These are phyloP conservation scores for Scaptomyza montana DNA, from an alignment of 1,140 invertebrate species.

Conservation along the genomic window DNA sequence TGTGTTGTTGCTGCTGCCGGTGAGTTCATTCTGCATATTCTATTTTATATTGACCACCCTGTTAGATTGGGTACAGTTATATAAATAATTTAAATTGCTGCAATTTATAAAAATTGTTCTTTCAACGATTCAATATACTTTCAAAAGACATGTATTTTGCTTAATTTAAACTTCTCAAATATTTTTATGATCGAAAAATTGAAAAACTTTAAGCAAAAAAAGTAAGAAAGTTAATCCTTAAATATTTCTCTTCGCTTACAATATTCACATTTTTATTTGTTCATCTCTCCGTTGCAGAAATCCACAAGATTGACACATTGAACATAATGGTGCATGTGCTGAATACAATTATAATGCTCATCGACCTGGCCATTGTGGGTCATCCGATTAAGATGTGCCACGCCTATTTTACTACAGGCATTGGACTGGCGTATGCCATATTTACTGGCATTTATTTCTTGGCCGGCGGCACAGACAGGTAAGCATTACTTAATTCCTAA, in stretches of 20 bases:
- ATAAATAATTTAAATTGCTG: too few relatives aligned
- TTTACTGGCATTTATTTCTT: conserved; percentile 88
- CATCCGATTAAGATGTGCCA: conserved; percentile 87
- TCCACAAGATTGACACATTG: conserved; percentile 84
- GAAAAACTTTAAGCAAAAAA: background rate
- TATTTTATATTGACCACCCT: too few relatives aligned
- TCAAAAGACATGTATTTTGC: too few relatives aligned
- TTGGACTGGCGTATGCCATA: conserved; percentile 85
- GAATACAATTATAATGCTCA: conserved; percentile 87
- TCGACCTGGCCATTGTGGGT: conserved; percentile 87
- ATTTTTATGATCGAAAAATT: too few relatives aligned
- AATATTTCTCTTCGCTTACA: background rate
- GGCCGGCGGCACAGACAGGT: conserved; percentile 87
- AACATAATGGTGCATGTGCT: conserved; percentile 88
- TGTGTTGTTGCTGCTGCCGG: too few relatives aligned
- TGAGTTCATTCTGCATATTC: too few relatives aligned
- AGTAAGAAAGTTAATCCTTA: background rate
- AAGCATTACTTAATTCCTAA: conserved; percentile 7
- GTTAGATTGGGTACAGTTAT: too few relatives aligned
- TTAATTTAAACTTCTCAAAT: too few relatives aligned
- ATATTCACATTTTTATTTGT: background rate
- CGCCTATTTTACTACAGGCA: conserved; percentile 86
- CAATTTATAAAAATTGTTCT: too few relatives aligned
- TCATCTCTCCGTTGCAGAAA: conserved; percentile 41
- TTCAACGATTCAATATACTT: too few relatives aligned